Evolutionary conservation across 2,797 vertebrate species (phyloP).

Genomic region (Chaetodon trifasciatus): DNA sequence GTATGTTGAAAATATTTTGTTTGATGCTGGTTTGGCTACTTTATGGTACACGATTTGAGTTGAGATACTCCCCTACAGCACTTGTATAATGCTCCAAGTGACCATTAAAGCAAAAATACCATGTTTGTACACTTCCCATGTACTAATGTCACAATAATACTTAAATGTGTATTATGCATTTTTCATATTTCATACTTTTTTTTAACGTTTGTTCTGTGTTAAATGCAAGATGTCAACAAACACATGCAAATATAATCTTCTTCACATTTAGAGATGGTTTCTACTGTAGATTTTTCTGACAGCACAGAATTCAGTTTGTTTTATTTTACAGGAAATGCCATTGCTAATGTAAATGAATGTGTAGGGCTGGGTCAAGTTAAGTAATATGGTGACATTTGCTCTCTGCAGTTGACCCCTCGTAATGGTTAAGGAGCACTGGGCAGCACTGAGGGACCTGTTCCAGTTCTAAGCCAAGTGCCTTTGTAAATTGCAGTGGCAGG

Average conservation of each 20-base stretch:
- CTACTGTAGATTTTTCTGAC: not conserved
- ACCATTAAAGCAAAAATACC: not conserved
- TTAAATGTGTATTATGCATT: not conserved
- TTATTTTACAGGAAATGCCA: not conserved
- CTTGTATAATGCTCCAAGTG: not conserved
- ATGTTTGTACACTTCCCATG: not conserved
- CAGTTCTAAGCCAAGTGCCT: constrained; percentile 7
- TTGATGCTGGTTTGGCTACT: constrained; percentile 9
- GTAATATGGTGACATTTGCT: not conserved
- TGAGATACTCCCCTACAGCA: not conserved
- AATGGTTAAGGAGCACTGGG: not conserved
- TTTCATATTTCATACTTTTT: not conserved
- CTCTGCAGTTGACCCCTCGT: constrained; percentile 17
- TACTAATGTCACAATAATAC: not conserved
- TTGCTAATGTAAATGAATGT: not conserved
- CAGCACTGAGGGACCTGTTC: constrained; percentile 15
- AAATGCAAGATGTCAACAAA: too few species aligned
- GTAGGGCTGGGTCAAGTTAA: not conserved
- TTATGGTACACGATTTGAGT: not conserved
- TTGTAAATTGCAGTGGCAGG: not conserved
- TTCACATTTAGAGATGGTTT: not conserved
- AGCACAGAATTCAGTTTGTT: not conserved
- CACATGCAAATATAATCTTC: not conserved
- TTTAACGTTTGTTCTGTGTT: too few species aligned
- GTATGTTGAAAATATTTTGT: constrained; percentile 22